A percentile compares a stretch with the other conserved stretches of the same genome.
phyloP scores from a whole-genome alignment of 1,140 invertebrate genomes.

The Aphidius ervi region DNA sequence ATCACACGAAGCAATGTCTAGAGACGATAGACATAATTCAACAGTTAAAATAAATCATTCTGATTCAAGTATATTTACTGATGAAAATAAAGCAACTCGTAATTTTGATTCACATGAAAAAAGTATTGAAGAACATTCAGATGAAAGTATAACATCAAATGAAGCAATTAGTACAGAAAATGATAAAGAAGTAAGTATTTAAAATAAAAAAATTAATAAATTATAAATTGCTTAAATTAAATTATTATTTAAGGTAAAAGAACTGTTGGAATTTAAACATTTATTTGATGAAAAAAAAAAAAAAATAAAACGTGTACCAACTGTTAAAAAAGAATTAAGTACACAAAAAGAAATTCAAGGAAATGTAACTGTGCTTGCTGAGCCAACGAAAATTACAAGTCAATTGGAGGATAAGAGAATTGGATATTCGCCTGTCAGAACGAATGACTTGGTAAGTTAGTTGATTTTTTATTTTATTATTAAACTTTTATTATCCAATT shows the following conservation, averaged over 20 bases:
- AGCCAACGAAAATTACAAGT: conserved; percentile 24
- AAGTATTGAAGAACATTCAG: conserved; percentile 28
- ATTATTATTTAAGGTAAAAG: too few relatives aligned
- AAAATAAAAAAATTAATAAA: too few relatives aligned
- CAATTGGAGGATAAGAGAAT: conserved; percentile 26
- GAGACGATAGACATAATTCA: conserved; percentile 34
- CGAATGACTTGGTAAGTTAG: conserved; percentile 16
- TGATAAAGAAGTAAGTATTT: conserved; percentile 19
- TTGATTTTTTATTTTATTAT: background rate
- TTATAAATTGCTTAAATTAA: too few relatives aligned
- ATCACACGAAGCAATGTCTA: conserved; percentile 43
- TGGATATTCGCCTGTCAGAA: background rate
- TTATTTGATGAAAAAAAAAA: conserved; percentile 22
- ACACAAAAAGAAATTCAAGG: conserved; percentile 41
- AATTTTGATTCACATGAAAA: conserved; percentile 36
- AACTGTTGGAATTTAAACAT: conserved; percentile 24
- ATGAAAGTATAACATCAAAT: conserved; percentile 34
- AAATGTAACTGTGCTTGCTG: conserved; percentile 35
- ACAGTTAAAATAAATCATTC: conserved; percentile 19
- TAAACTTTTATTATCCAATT: background rate
- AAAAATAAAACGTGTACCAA: conserved; percentile 43
- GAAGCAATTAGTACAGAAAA: conserved; percentile 31
- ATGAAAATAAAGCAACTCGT: conserved; percentile 11
- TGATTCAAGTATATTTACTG: background rate
- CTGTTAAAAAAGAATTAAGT: conserved; percentile 47